Conservation (phyloP, 2,113 vertebrate genomes). For the Rhagologus leucostigma region DNA sequence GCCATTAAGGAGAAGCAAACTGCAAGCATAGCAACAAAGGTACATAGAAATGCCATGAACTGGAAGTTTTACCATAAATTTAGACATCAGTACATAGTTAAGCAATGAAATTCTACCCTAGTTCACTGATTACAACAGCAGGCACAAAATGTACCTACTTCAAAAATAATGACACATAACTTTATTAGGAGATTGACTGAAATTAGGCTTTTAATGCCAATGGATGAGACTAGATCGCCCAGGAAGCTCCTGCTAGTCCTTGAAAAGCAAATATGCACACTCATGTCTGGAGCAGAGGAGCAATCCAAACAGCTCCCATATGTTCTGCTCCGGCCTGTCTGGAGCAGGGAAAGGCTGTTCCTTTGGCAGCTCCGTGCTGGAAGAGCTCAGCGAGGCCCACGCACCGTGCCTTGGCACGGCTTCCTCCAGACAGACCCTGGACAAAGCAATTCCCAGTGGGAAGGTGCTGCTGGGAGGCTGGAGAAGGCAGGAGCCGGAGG, state of each 20-base stretch:
- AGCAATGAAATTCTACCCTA: neutral
- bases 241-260: neutral
- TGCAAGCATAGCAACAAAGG: neutral
- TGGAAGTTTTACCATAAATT: neutral
- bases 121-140: neutral
- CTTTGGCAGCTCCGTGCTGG: neutral
- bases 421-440: neutral
- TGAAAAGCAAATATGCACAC: conserved; percentile 13
- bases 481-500: neutral
- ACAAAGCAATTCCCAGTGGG: neutral
- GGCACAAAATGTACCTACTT: neutral
- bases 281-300: neutral
- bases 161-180: neutral
- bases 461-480: neutral
- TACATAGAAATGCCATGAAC: fast-evolving
- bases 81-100: neutral
- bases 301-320: neutral
- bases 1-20: neutral
- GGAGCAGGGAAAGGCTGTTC: neutral
- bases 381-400: neutral
- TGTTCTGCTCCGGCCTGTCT: neutral
- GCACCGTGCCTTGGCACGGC: neutral
- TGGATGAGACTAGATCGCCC: neutral
- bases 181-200: neutral
- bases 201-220: neutral